Conservation (phyloP, 2,888 invertebrate genomes). For the Tiliacea citrago region DNA sequence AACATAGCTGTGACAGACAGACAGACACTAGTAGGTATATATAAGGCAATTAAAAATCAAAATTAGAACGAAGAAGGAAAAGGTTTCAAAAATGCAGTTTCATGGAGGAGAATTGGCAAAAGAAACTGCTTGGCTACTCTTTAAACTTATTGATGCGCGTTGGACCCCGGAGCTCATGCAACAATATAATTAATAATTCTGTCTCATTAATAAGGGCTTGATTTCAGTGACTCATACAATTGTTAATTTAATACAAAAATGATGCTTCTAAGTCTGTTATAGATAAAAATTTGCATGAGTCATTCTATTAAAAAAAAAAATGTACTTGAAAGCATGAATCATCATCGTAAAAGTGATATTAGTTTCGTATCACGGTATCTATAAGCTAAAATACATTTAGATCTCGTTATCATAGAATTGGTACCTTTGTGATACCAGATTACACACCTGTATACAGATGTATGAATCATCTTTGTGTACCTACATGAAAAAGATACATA, state of each 20-base stretch:
- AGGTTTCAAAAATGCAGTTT: too few species aligned
- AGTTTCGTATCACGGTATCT: constrained; percentile 26
- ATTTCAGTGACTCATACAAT: too few species aligned
- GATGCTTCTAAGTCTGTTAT: neutral
- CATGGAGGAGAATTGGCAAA: neutral
- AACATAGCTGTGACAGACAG: too few species aligned
- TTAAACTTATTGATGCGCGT: too few species aligned
- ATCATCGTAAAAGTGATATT: constrained; percentile 40
- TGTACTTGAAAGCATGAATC: constrained; percentile 23
- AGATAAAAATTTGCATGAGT: constrained; percentile 22
- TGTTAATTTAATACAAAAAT: too few species aligned
- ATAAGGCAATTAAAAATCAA: too few species aligned
- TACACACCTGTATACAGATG: neutral
- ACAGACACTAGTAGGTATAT: too few species aligned
- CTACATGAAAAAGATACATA: neutral
- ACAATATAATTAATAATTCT: too few species aligned
- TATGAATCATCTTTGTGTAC: constrained; percentile 28
- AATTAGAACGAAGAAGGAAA: too few species aligned
- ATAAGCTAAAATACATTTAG: constrained; percentile 24
- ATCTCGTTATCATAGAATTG: constrained; percentile 31
- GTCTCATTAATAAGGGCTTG: too few species aligned
- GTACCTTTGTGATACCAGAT: constrained; percentile 12
- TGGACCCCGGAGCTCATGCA: too few species aligned
- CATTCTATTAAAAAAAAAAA: constrained; percentile 1
- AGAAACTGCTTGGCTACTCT: too few species aligned